Conservation (phyloP, 2,797 vertebrate species). For the Gallirallus australis region DNA sequence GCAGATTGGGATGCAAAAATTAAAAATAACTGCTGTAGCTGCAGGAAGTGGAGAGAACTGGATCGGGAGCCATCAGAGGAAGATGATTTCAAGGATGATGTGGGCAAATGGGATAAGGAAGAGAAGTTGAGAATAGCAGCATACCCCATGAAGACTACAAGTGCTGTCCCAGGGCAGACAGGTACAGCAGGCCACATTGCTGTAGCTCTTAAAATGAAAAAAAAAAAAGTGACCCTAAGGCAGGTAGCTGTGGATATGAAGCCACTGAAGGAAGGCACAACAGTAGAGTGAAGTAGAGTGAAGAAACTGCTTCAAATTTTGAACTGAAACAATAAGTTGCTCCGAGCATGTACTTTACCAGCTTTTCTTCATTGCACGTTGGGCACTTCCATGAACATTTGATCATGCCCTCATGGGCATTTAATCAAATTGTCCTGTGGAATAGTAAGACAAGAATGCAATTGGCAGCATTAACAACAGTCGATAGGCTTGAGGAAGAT, state of each 20-base stretch:
- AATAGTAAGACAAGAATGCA: background rate
- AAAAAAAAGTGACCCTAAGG: background rate
- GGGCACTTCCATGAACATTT: background rate
- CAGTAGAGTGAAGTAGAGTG: background rate
- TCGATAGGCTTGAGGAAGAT: background rate
- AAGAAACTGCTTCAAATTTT: background rate
- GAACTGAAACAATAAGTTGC: background rate
- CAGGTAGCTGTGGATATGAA: background rate
- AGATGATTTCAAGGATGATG: slow-evolving; percentile 8
- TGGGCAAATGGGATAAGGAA: slow-evolving; percentile 30
- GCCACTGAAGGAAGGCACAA: background rate
- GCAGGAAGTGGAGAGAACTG: slow-evolving; percentile 31
- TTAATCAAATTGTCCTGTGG: background rate
- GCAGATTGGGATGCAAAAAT: slow-evolving; percentile 61
- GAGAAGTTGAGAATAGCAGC: background rate
- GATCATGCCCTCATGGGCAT: background rate
- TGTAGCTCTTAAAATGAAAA: background rate
- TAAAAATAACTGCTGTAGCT: slow-evolving; percentile 60
- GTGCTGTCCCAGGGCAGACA: background rate
- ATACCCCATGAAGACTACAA: background rate
- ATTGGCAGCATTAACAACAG: background rate
- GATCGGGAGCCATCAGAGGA: slow-evolving; percentile 15
- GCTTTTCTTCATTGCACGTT: background rate
- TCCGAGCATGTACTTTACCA: background rate
- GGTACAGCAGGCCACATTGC: background rate